Evolutionary conservation across 2,888 invertebrate species (phyloP), one percentile per base, ranked within the genome.

Genomic region (Conchocele bisecta): DNA sequence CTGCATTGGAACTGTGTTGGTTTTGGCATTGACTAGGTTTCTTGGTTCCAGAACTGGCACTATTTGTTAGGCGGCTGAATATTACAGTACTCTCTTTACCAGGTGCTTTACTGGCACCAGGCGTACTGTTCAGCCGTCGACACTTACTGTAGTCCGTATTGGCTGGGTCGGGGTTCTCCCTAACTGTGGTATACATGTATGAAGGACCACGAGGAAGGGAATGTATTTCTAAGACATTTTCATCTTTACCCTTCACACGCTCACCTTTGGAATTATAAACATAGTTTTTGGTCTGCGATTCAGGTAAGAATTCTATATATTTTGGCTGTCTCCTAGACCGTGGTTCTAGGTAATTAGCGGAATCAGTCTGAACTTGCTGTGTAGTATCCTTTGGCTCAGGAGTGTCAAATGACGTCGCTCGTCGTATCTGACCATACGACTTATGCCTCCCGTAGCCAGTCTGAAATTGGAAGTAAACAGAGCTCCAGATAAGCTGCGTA

Each of bases 301-400:
- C 84, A n/a, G 75, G 70, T 20, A 84, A 60, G 29, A 84, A 72
- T 63, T 83, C 79, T 29, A 84, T 74, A 57, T 84, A 84, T 3
- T 61, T 50, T 2, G 79, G 83, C 29, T 58, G 59, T 13, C 76
- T 71, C 31, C 42, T 24, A 9, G 74, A 75, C 22, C 72, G 61
- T 13, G 84, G 83, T 44, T 77, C 68, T 22, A 84, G 57, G 54
- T 84, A 84, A 31, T 81, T 79, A 5, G 70, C 65, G 15, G 72
- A 37, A 64, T 75, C 71, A 9, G 70, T 71, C 35, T 54, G 22
- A 39, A 77, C 48, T 39, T 70, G 75, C 15, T 72, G 67, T 28
- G 75, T 76, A 15, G 79, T 76, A 61, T 82, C 80, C 48, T 72
- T 69, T 3, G 83, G 83, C 65, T 81, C 83, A 11, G 83, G 83